Evolutionary conservation across 2,113 vertebrate genomes (phyloP), one percentile per base, ranked within the genome.

Genomic region (Benitochromis conjunctus): DNA sequence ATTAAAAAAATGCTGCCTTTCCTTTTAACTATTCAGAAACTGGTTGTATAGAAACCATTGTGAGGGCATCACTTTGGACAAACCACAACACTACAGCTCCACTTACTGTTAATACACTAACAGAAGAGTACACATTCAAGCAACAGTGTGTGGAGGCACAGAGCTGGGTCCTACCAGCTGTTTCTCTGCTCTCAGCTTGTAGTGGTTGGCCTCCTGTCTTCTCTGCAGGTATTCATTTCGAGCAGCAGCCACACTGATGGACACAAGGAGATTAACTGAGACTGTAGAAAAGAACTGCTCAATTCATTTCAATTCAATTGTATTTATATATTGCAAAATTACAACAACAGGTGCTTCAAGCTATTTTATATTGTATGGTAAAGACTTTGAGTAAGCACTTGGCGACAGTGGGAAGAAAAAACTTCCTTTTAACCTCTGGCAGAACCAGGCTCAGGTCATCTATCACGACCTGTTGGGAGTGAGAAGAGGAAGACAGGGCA

Each of bases 161-260:
- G 78, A 53, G 62, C 19, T 77, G 74, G 6, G 2, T 71, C 91
- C 94, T 87, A 98, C 98, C 97, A 99, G 93, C 83, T 98, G 98
- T 86, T 97, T 97, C 94, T 99, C 97, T 62, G 97, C 97, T 94
- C 98, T 97, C 91, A 98, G 88, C 88, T 98, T 99, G 95, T 98
- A 97, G 85, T 96, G 96, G 79, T 96, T 96, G 57, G 98, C 98
- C 89, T 98, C 97, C 9, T 95, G 94, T 90, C 94, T 95, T 88
- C 98, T 97, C 92, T 97, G 97, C 88, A 98, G 96, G 77, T 97
- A 99, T 21, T 98, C 97, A 12, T 95, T 53, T 36, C 94, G 87
- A 26, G 95, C 95, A 12, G 93, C 96, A 26, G 93, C 94, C 91
- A 96, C 92, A 90, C 98, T 98, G 88, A 88, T 19, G 14, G 1